Percentiles rank a stretch among this genome's conserved stretches.
phyloP scores from a whole-genome alignment of 2,113 vertebrate species.

The Entosphenus tridentatus region DNA sequence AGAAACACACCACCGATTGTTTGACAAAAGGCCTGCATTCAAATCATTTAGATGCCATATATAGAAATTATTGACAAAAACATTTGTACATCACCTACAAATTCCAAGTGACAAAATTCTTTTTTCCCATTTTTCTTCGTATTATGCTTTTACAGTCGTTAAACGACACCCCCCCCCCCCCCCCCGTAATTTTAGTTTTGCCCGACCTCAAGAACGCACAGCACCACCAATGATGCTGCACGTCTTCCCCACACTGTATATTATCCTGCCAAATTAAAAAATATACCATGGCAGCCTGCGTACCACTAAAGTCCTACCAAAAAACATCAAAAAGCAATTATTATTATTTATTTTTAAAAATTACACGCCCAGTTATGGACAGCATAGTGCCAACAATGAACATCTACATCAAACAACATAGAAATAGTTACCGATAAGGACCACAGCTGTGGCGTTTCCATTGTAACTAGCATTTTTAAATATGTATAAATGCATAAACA shows the following conservation, averaged over 20 bases:
- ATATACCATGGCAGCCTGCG: conserved; percentile 68
- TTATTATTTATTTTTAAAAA: neutral
- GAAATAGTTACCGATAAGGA: neutral
- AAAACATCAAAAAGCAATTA: conserved; percentile 12
- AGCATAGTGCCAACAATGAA: conserved; percentile 1
- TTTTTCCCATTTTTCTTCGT: conserved; percentile 21
- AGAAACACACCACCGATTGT: conserved; percentile 4
- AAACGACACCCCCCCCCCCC: conserved; percentile 33
- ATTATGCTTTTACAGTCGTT: conserved; percentile 43
- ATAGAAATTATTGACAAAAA: conserved; percentile 19
- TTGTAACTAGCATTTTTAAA: conserved; percentile 1
- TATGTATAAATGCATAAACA: conserved; percentile 5
- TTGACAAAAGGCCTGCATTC: conserved; percentile 2
- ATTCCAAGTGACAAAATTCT: conserved; percentile 34
- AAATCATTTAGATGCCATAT: neutral
- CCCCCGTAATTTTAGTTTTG: too few relatives aligned
- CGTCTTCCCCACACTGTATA: conserved; percentile 19
- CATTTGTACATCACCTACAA: conserved; percentile 17
- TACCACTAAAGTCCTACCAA: conserved; percentile 96
- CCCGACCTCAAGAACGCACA: too few relatives aligned
- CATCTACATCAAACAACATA: conserved; percentile 5
- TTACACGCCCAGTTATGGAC: neutral
- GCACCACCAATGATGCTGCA: neutral
- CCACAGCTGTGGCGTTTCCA: neutral
- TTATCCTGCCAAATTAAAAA: conserved; percentile 71